Evolutionary conservation across 2,888 invertebrate species (phyloP).

Genomic region (Osmoderma eremita): DNA sequence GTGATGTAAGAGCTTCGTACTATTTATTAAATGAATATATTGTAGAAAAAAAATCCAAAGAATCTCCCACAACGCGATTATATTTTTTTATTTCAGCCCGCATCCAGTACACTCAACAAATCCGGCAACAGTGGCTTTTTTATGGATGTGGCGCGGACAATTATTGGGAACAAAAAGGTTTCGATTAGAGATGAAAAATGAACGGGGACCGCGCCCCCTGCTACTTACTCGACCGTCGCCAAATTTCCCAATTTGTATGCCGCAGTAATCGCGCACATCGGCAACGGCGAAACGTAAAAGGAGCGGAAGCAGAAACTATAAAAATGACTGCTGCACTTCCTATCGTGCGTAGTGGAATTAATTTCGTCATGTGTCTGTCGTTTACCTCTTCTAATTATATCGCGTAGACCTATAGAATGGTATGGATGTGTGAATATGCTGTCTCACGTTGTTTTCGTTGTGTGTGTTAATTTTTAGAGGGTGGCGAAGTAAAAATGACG

Average conservation of each 20-base stretch:
- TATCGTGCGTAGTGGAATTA: slow-evolving; percentile 40
- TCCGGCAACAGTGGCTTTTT: too few species aligned
- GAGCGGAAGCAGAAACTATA: slow-evolving; percentile 42
- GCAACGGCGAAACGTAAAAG: slow-evolving; percentile 24
- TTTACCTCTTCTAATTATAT: slow-evolving; percentile 27
- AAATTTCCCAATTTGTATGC: slow-evolving; percentile 45
- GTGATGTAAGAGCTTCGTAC: too few species aligned
- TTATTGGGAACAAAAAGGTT: too few species aligned
- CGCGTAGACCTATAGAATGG: neutral
- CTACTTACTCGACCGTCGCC: slow-evolving; percentile 41
- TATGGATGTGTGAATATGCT: neutral
- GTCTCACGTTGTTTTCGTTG: slow-evolving; percentile 18
- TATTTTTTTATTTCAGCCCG: too few species aligned
- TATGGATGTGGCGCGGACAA: too few species aligned
- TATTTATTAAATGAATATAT: too few species aligned
- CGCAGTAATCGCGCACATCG: slow-evolving; percentile 42
- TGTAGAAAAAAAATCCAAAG: too few species aligned
- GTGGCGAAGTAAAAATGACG: slow-evolving; percentile 2
- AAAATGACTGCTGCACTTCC: slow-evolving; percentile 45
- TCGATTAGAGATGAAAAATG: too few species aligned
- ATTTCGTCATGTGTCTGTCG: slow-evolving; percentile 39
- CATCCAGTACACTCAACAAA: too few species aligned
- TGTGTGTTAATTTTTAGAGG: slow-evolving; percentile 17
- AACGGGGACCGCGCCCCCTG: slow-evolving; percentile 27
- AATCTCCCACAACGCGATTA: too few species aligned